phyloP scores from a whole-genome alignment of 2,888 invertebrate species.

The Lymantria monacha region DNA sequence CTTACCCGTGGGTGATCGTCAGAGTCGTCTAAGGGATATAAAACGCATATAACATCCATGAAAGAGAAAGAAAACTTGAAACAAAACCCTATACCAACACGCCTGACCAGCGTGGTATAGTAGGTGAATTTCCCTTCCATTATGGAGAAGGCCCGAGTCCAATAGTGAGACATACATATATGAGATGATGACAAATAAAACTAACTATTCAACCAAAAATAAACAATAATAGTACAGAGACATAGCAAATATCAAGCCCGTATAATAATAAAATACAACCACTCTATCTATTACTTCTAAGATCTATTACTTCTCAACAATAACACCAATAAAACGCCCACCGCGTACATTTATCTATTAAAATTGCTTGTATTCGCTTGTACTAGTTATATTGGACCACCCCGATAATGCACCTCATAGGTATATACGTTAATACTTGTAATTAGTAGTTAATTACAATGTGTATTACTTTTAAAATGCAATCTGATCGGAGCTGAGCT shows the following conservation, averaged over 20 bases:
- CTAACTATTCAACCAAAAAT: too few species aligned
- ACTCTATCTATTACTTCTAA: conserved; percentile 3
- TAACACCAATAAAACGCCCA: neutral
- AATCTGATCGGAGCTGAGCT: conserved; percentile 6
- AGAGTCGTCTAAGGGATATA: too few species aligned
- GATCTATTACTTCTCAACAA: conserved; percentile 2
- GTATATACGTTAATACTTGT: conserved; percentile 1
- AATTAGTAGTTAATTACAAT: conserved; percentile 29
- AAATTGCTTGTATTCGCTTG: conserved; percentile 12
- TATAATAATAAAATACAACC: neutral
- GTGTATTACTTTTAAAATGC: conserved; percentile 21
- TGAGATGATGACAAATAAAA: too few species aligned
- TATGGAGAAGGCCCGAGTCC: too few species aligned
- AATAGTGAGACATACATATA: too few species aligned
- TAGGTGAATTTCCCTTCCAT: too few species aligned
- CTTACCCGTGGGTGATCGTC: too few species aligned
- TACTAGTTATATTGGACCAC: conserved; percentile 14
- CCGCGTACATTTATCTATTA: conserved; percentile 11
- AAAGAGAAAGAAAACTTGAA: too few species aligned
- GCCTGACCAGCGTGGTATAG: too few species aligned
- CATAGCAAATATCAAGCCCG: neutral
- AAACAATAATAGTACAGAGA: too few species aligned
- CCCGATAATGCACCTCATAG: conserved; percentile 10
- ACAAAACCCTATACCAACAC: too few species aligned
- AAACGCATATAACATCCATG: too few species aligned